Evolutionary conservation across 64 coral and sea anemone genomes (phyloP).

Genomic region (Dendronephthya gigantea): DNA sequence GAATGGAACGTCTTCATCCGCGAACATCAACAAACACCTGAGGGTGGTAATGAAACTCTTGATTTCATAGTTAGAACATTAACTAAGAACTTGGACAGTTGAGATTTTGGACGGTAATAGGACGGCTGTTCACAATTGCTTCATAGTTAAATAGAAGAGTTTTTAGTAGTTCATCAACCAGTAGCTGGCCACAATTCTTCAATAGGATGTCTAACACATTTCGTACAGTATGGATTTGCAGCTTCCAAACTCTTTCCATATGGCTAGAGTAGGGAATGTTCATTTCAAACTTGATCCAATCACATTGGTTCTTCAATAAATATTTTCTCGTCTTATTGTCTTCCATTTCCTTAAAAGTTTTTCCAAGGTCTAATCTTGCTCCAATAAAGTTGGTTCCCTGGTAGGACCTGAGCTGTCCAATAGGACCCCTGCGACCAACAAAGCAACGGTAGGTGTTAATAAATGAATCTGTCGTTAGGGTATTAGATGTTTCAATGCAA

Average conservation of each 20-base stretch:
- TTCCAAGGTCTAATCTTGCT: neutral
- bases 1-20: neutral
- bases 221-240: constrained; percentile 9
- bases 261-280: constrained; percentile 31
- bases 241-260: constrained; percentile 21
- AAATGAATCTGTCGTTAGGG: neutral
- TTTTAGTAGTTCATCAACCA: neutral
- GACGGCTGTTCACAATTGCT: constrained; percentile 24
- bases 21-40: no score
- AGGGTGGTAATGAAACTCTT: no score
- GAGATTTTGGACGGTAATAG: neutral
- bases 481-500: neutral
- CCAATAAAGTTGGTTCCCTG: constrained; percentile 21
- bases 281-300: constrained; percentile 12
- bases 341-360: constrained; percentile 5
- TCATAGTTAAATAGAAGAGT: constrained; percentile 12
- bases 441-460: constrained; percentile 16
- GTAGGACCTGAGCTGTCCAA: constrained; percentile 6
- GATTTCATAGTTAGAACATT: no score
- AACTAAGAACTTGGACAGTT: neutral
- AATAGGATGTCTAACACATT: neutral
- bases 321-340: neutral
- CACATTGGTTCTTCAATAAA: constrained; percentile 20
- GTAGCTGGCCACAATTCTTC: neutral
- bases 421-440: constrained; percentile 14